A percentile compares a stretch with the other conserved stretches of the same genome.
Evolutionary conservation across 2,113 vertebrate species (phyloP).

Genomic region (Gymnarchus niloticus): DNA sequence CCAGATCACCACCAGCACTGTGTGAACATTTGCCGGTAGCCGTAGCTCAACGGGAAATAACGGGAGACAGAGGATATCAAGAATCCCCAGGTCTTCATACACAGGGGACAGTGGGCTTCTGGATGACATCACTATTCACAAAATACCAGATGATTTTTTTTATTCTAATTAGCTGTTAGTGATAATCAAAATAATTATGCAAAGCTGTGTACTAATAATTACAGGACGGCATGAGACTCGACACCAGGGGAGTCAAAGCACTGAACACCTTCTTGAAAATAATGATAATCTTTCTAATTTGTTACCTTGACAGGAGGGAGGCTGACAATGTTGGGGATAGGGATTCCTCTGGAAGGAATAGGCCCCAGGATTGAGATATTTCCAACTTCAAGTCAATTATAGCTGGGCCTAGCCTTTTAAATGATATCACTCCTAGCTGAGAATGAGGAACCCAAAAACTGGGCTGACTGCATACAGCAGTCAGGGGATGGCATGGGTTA

Average conservation of each 20-base stretch:
- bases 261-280: constrained; percentile 28
- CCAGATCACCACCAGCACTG: neutral
- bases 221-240: constrained; percentile 26
- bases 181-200: constrained; percentile 35
- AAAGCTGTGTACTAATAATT: constrained; percentile 33
- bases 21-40: neutral
- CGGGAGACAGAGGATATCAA: neutral
- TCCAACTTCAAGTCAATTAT: constrained; percentile 29
- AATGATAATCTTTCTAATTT: constrained; percentile 34
- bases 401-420: neutral
- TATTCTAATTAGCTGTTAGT: constrained; percentile 31
- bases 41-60: neutral
- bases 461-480: no score
- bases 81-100: neutral
- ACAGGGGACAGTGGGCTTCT: neutral
- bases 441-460: neutral
- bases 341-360: constrained; percentile 9
- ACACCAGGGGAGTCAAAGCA: constrained; percentile 14
- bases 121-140: constrained; percentile 20
- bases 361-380: neutral
- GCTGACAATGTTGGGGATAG: constrained; percentile 8
- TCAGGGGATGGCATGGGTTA: no score
- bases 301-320: constrained; percentile 19
- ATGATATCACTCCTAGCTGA: constrained; percentile 19
- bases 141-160: constrained; percentile 20